These are phyloP conservation scores for Hemichromis elongatus DNA, from an alignment of 2,113 vertebrate genomes.

Conservation along the genomic window DNA sequence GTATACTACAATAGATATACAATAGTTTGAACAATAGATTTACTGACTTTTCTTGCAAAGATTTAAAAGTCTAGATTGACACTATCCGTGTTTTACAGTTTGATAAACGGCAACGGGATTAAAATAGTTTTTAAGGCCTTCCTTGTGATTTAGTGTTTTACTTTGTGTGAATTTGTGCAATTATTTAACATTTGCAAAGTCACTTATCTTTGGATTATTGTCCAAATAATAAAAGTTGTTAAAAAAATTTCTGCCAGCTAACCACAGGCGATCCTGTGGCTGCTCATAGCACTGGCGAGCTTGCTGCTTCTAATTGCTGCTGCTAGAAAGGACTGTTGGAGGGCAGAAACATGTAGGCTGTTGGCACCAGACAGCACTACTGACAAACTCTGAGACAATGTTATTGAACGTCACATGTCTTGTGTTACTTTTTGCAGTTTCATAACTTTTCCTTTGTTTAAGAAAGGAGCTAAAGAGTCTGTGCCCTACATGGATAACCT, in stretches of 20 bases:
- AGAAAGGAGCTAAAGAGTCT: background rate
- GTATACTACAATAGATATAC: background rate
- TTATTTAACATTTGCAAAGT: background rate
- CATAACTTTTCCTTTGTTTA: background rate
- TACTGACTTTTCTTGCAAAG: background rate
- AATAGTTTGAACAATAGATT: background rate
- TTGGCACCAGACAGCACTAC: background rate
- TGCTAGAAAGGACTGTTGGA: conserved; percentile 46
- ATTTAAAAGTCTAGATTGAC: background rate
- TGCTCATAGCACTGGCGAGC: conserved; percentile 10
- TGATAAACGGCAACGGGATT: fast-evolving
- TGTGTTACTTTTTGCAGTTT: background rate
- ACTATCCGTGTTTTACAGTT: too few species aligned
- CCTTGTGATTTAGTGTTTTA: background rate
- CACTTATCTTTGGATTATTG: background rate
- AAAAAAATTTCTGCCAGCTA: background rate
- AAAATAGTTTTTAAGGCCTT: background rate
- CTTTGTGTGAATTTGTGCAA: background rate
- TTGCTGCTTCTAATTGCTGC: conserved; percentile 29
- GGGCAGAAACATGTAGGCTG: conserved; percentile 9
- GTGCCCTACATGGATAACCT: background rate
- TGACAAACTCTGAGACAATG: background rate
- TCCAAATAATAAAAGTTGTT: background rate
- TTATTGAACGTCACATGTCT: background rate
- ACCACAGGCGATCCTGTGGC: conserved; percentile 4